phyloP scores from a whole-genome alignment of 2,113 vertebrate species.

The Rhombomys opimus region DNA sequence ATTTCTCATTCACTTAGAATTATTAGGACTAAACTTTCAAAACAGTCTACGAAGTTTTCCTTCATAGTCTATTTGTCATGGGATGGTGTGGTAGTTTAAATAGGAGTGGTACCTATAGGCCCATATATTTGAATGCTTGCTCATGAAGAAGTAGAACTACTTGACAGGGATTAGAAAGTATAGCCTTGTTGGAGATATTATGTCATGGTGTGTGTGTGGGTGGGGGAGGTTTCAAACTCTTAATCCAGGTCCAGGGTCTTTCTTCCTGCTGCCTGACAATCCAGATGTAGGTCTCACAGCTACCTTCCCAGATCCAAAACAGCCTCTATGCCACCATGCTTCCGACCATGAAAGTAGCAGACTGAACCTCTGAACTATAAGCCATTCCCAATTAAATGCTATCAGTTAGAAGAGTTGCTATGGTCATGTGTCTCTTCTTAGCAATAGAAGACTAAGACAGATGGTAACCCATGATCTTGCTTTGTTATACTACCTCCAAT shows the following conservation, averaged over 20 bases:
- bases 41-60: background rate
- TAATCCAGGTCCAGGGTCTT: background rate
- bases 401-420: background rate
- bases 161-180: background rate
- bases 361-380: background rate
- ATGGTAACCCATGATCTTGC: background rate
- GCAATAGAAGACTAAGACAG: background rate
- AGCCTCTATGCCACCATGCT: background rate
- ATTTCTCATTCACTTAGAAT: background rate
- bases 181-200: background rate
- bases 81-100: background rate
- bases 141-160: background rate
- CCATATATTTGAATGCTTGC: background rate
- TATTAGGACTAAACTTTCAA: background rate
- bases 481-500: background rate
- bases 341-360: background rate
- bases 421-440: background rate
- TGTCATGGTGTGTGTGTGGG: too few relatives aligned
- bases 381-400: background rate
- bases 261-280: background rate
- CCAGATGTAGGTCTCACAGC: background rate
- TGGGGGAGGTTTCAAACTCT: background rate
- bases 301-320: background rate
- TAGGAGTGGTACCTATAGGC: background rate
- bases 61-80: background rate